Conservation (phyloP, 2,888 invertebrate species). For the Agonopterix heracliana region DNA sequence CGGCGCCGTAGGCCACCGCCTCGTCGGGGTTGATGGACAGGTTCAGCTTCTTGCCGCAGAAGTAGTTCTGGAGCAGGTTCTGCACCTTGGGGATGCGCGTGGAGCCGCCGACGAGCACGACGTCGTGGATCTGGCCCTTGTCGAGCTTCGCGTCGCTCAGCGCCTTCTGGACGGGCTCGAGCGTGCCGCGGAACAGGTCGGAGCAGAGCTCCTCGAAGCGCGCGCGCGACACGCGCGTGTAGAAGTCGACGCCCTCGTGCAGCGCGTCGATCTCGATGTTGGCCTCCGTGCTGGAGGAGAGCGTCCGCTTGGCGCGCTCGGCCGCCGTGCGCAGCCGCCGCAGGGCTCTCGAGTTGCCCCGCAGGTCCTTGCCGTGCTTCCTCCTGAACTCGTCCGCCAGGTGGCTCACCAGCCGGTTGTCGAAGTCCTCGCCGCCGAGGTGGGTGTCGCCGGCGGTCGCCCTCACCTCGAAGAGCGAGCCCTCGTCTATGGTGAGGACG, state of each 20-base stretch:
- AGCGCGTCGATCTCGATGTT: slow-evolving; percentile 81
- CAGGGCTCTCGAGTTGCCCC: slow-evolving; percentile 76
- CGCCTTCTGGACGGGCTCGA: slow-evolving; percentile 83
- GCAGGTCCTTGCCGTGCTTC: slow-evolving; percentile 79
- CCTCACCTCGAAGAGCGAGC: slow-evolving; percentile 83
- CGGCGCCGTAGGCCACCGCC: slow-evolving; percentile 83
- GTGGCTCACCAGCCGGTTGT: slow-evolving; percentile 77
- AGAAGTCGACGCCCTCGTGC: slow-evolving; percentile 78
- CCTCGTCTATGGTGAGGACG: slow-evolving; percentile 88
- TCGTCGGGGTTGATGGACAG: slow-evolving; percentile 84
- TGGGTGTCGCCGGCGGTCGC: slow-evolving; percentile 86
- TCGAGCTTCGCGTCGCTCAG: slow-evolving; percentile 83
- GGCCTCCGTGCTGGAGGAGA: slow-evolving; percentile 82
- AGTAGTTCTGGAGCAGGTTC: slow-evolving; percentile 80
- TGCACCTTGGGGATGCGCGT: slow-evolving; percentile 85
- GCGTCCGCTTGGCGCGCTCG: slow-evolving; percentile 81
- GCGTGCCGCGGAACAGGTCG: slow-evolving; percentile 79
- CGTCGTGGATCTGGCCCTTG: slow-evolving; percentile 81
- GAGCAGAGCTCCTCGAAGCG: slow-evolving; percentile 82
- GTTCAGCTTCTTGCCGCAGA: slow-evolving; percentile 79
- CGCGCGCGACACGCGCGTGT: slow-evolving; percentile 79
- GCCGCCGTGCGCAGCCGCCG: slow-evolving; percentile 81
- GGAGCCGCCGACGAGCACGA: slow-evolving; percentile 85
- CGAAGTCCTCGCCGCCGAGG: slow-evolving; percentile 81
- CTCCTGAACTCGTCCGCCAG: slow-evolving; percentile 79